Evolutionary conservation across 1,140 invertebrate species (phyloP).

Genomic region (Scaptomyza pallida): DNA sequence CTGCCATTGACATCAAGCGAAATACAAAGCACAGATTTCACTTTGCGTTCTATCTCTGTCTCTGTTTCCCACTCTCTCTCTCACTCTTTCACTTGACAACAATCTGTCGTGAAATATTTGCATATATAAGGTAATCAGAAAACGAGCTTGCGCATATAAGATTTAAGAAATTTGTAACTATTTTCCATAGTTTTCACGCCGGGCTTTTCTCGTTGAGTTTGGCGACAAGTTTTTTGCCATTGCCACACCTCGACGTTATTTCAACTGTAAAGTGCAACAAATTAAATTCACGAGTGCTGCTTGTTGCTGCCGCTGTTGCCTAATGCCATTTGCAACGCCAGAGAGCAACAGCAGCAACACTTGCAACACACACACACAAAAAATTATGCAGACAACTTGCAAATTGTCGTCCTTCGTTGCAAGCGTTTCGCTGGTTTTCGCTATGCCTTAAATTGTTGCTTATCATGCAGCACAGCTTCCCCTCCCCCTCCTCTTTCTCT

Average conservation of each 20-base stretch:
- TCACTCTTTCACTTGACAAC: slow-evolving; percentile 3
- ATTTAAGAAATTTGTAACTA: slow-evolving; percentile 19
- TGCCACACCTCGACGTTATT: slow-evolving; percentile 60
- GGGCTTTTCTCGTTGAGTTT: neutral
- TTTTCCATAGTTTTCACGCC: neutral
- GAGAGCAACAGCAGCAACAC: slow-evolving; percentile 3
- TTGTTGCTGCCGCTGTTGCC: slow-evolving; percentile 37
- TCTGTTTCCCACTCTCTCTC: neutral
- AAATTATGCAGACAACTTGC: slow-evolving; percentile 69
- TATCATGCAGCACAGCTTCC: slow-evolving; percentile 55
- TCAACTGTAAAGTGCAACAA: slow-evolving; percentile 79
- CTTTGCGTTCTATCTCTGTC: neutral
- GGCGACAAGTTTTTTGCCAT: slow-evolving; percentile 38
- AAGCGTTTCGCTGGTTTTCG: slow-evolving; percentile 16
- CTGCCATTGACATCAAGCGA: slow-evolving; percentile 30
- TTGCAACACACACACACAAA: slow-evolving; percentile 18
- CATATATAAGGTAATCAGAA: slow-evolving; percentile 41
- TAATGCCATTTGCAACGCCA: slow-evolving; percentile 47
- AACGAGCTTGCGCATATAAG: slow-evolving; percentile 1
- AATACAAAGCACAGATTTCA: slow-evolving; percentile 15
- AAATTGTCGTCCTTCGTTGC: slow-evolving; percentile 52
- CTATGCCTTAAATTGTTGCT: slow-evolving; percentile 62
- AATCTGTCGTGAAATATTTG: slow-evolving; percentile 39
- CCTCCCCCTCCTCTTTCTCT: slow-evolving; percentile 17
- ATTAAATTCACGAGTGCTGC: slow-evolving; percentile 71